Evolutionary conservation across 2,888 invertebrate species (phyloP).

Genomic region (Netelia fuscicornis): DNA sequence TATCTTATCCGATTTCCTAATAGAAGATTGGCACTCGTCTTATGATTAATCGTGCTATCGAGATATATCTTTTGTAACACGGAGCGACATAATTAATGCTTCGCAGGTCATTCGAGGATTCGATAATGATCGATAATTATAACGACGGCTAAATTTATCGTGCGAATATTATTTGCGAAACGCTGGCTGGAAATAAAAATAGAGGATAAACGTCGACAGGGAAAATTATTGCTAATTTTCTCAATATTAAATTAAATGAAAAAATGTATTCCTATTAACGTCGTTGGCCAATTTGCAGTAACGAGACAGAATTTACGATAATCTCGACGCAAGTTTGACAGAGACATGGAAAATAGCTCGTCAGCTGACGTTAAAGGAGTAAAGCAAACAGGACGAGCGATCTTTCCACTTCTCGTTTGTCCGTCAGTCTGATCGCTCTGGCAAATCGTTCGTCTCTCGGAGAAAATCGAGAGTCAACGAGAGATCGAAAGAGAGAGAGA

Average conservation of each 20-base stretch:
- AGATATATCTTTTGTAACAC: constrained; percentile 25
- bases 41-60: constrained; percentile 59
- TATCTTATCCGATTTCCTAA: constrained; percentile 61
- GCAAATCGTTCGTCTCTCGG: constrained; percentile 64
- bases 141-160: constrained; percentile 19
- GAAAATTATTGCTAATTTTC: no score
- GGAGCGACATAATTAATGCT: constrained; percentile 14
- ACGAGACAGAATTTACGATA: no score
- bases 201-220: no score
- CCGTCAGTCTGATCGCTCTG: constrained; percentile 61
- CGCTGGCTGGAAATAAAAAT: neutral
- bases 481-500: constrained; percentile 23
- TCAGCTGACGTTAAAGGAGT: neutral
- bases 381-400: neutral
- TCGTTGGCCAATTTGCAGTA: no score
- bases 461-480: constrained; percentile 60
- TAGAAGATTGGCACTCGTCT: constrained; percentile 12
- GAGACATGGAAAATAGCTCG: no score
- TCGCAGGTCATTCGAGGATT: constrained; percentile 10
- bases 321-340: neutral
- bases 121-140: constrained; percentile 10
- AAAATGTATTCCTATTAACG: no score
- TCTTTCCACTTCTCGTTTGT: constrained; percentile 60
- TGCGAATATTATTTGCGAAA: constrained; percentile 9
- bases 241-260: no score